These are phyloP conservation scores for Mesembrinibis cayennensis DNA, from an alignment of 2,113 vertebrate genomes.

Conservation along the genomic window DNA sequence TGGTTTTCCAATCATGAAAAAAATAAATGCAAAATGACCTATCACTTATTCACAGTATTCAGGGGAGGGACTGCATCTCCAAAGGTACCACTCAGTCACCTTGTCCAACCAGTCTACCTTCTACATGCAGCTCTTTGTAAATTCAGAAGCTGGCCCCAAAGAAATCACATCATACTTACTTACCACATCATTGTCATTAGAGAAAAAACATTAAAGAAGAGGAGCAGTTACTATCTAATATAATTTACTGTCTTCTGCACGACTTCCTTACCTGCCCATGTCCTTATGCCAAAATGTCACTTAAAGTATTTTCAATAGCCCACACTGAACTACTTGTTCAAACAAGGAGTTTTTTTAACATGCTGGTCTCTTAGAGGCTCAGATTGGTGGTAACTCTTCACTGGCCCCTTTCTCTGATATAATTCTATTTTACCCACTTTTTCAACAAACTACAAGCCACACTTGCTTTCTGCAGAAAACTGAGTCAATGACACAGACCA, in stretches of 20 bases:
- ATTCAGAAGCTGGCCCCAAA: background rate
- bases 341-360: background rate
- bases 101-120: background rate
- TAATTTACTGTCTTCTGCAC: background rate
- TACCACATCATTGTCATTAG: rapidly evolving
- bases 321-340: background rate
- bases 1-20: background rate
- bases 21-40: background rate
- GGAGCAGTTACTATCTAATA: background rate
- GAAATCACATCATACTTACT: background rate
- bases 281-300: background rate
- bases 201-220: background rate
- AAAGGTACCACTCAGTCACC: background rate
- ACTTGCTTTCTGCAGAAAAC: background rate
- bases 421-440: background rate
- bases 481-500: background rate
- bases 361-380: background rate
- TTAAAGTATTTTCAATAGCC: background rate
- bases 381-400: background rate
- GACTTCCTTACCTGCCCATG: background rate
- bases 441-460: background rate
- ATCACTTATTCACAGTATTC: background rate
- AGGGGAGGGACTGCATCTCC: background rate
- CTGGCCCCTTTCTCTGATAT: background rate
- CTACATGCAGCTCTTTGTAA: background rate